Evolutionary conservation across 2,113 vertebrate genomes (phyloP).

Genomic region (Rattus rattus): DNA sequence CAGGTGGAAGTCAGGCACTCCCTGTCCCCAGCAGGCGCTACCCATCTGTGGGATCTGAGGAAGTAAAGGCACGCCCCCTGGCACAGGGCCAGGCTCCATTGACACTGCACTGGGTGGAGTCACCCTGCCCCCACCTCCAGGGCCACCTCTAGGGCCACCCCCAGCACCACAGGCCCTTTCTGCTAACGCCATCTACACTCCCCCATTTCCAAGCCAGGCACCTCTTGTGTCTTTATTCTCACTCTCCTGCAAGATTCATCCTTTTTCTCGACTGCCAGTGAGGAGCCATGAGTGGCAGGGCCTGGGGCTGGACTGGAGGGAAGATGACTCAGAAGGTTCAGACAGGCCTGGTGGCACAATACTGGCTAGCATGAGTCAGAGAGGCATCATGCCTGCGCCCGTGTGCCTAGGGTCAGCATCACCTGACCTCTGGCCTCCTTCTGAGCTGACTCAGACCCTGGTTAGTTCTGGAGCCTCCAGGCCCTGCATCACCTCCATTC

Average conservation of each 20-base stretch:
- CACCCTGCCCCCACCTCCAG: accelerated
- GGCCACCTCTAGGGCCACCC: neutral
- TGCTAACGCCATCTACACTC: neutral
- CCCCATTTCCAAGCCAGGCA: neutral
- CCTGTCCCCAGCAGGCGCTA: neutral
- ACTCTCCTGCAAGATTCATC: neutral
- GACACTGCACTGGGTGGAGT: neutral
- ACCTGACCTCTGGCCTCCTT: neutral
- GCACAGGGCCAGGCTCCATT: neutral
- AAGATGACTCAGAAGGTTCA: constrained; percentile 49
- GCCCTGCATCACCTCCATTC: neutral
- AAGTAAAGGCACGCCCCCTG: neutral
- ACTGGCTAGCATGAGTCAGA: neutral
- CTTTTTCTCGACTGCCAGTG: too few relatives aligned
- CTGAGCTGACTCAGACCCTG: neutral
- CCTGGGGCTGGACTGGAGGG: neutral
- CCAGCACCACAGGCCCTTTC: neutral
- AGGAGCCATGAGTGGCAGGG: neutral
- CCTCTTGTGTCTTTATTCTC: neutral
- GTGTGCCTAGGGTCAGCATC: neutral
- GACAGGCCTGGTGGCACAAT: neutral
- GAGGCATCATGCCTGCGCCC: neutral
- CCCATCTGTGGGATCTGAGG: neutral
- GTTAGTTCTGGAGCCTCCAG: neutral
- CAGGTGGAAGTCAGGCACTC: neutral